Conservation (phyloP, 2,888 invertebrate genomes). For the Trachelus troglodyta region DNA sequence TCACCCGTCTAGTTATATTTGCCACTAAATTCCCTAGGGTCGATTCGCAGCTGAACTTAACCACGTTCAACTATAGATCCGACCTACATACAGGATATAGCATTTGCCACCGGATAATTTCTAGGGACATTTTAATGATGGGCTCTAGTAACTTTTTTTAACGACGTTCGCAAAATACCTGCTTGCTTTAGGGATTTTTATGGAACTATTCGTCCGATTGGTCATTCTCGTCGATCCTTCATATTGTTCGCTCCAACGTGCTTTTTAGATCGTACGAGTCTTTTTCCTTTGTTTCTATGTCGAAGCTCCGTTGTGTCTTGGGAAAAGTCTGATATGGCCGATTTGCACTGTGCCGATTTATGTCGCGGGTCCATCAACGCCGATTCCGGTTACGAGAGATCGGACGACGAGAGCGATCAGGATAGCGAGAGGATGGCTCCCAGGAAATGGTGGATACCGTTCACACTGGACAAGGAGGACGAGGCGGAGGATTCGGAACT, state of each 20-base stretch:
- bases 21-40: not conserved
- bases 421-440: not conserved
- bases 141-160: not conserved
- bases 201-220: not conserved
- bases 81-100: too few species aligned
- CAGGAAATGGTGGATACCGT: not conserved
- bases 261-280: too few species aligned
- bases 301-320: not conserved
- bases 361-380: not conserved
- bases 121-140: not conserved
- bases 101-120: not conserved
- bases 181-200: not conserved
- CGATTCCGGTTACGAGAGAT: not conserved
- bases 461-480: not conserved
- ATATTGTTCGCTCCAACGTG: not conserved
- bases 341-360: not conserved
- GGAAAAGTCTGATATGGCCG: not conserved
- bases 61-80: not conserved
- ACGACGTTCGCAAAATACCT: rapidly evolving
- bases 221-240: not conserved
- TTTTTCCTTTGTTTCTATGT: not conserved
- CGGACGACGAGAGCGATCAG: not conserved
- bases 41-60: not conserved
- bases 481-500: slow-evolving; percentile 12
- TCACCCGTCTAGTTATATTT: not conserved